These are phyloP conservation scores for Malachius bipustulatus DNA, from an alignment of 2,888 invertebrate species.

Conservation along the genomic window DNA sequence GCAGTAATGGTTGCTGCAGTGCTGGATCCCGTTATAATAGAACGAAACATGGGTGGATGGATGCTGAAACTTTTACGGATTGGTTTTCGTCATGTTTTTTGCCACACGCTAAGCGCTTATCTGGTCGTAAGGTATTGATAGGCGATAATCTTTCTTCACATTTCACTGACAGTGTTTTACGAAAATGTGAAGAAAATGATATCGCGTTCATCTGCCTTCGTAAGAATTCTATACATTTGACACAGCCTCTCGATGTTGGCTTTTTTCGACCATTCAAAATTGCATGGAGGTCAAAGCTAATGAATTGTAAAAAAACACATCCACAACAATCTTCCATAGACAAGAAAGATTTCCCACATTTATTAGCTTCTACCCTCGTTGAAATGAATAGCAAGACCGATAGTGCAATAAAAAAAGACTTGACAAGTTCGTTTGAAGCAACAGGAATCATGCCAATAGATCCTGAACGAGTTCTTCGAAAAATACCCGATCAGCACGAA, in stretches of 20 bases:
- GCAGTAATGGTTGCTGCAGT: conserved; percentile 21
- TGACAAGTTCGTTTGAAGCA: conserved; percentile 6
- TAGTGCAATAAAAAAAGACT: background rate
- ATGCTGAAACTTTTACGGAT: conserved; percentile 21
- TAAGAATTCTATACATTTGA: conserved; percentile 10
- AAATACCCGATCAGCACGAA: too few relatives aligned
- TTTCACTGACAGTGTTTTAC: conserved; percentile 21
- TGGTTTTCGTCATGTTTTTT: conserved; percentile 22
- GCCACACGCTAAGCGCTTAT: conserved; percentile 18
- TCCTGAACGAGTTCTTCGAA: too few relatives aligned
- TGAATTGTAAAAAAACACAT: background rate
- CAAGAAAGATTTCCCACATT: conserved; percentile 1
- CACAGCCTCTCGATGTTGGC: conserved; percentile 2
- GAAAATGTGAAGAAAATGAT: conserved; percentile 24
- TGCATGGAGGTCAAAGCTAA: conserved; percentile 4
- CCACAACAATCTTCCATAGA: background rate
- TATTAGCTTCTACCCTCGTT: conserved; percentile 4
- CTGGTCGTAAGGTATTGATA: conserved; percentile 24
- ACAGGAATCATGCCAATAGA: conserved; percentile 7
- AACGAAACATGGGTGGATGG: conserved; percentile 17
- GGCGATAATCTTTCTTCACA: conserved; percentile 17
- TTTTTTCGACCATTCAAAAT: conserved; percentile 5
- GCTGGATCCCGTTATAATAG: conserved; percentile 17
- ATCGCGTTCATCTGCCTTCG: conserved; percentile 26
- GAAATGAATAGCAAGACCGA: conserved; percentile 8